phyloP scores from a whole-genome alignment of 2,888 invertebrate genomes.

The Philopedon plagiatum region DNA sequence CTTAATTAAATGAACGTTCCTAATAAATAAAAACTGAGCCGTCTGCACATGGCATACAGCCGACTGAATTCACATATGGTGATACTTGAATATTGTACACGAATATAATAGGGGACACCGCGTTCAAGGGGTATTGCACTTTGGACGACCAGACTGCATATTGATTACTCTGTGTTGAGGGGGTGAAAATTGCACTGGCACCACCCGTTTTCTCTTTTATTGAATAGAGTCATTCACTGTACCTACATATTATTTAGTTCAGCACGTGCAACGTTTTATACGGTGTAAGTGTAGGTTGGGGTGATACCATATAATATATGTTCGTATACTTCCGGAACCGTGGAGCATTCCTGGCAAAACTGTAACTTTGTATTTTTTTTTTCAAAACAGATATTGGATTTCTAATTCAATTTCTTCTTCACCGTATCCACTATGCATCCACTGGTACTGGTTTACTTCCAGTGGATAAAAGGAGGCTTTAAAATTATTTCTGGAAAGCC shows the following conservation, averaged over 20 bases:
- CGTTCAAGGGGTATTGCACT: constrained; percentile 46
- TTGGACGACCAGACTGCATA: constrained; percentile 46
- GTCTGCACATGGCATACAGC: constrained; percentile 40
- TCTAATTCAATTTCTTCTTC: no score
- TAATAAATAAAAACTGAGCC: constrained; percentile 1
- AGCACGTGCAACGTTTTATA: constrained; percentile 48
- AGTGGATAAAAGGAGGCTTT: no score
- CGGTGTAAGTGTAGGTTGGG: constrained; percentile 35
- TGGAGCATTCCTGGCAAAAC: no score
- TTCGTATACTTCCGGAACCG: constrained; percentile 11
- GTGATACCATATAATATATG: constrained; percentile 25
- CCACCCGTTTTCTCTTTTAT: constrained; percentile 44
- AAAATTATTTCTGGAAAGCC: no score
- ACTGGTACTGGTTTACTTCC: no score
- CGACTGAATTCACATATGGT: constrained; percentile 42
- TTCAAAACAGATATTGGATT: no score
- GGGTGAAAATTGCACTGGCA: constrained; percentile 50
- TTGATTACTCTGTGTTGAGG: constrained; percentile 45
- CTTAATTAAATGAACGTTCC: constrained; percentile 5
- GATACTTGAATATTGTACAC: constrained; percentile 39
- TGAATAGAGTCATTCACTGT: constrained; percentile 39
- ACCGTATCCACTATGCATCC: no score
- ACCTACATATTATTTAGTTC: constrained; percentile 35
- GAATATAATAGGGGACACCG: constrained; percentile 44
- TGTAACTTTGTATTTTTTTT: no score